These are phyloP conservation scores for Melipona beecheii DNA, from an alignment of 2,888 invertebrate species.

Conservation along the genomic window DNA sequence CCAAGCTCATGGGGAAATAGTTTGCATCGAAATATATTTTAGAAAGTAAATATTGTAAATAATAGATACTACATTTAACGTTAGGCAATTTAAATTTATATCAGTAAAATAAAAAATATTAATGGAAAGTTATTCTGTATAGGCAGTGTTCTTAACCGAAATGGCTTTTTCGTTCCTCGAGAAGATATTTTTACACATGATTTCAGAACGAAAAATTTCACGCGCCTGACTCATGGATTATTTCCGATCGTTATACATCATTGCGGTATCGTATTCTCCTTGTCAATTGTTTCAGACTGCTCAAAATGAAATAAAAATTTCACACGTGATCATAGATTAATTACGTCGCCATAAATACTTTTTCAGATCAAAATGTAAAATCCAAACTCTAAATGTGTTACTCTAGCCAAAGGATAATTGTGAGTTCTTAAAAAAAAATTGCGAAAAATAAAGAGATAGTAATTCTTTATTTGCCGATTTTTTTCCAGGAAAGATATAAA, in stretches of 20 bases:
- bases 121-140: not conserved
- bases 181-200: slow-evolving; percentile 42
- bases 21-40: not conserved
- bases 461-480: not conserved
- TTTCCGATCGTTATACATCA: slow-evolving; percentile 67
- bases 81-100: not conserved
- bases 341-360: not conserved
- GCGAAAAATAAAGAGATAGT: not conserved
- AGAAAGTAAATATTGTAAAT: not conserved
- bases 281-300: not conserved
- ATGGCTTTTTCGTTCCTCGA: not conserved
- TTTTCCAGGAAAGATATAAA: not conserved
- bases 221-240: slow-evolving; percentile 46
- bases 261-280: slow-evolving; percentile 61
- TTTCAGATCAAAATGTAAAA: not conserved
- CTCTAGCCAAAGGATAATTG: not conserved
- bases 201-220: slow-evolving; percentile 39
- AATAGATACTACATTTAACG: not conserved
- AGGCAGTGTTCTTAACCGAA: not conserved
- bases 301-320: not conserved
- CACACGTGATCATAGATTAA: too few species aligned
- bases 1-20: slow-evolving; percentile 31
- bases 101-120: not conserved
- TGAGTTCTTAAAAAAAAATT: not conserved
- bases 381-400: too few species aligned